phyloP scores from a whole-genome alignment of 64 coral and sea anemone genomes.

The Stylophora pistillata region DNA sequence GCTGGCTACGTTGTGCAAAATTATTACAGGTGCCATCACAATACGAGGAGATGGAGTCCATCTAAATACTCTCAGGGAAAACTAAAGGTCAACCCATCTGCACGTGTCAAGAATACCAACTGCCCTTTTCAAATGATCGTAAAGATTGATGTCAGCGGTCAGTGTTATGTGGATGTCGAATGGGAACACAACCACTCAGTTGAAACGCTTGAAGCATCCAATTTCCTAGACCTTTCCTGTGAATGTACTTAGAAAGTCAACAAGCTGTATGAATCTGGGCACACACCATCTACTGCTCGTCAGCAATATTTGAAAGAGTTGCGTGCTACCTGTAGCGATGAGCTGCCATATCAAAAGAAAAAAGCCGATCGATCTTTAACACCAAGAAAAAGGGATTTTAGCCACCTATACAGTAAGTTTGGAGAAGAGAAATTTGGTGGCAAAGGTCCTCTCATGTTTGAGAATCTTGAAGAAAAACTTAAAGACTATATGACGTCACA shows the following conservation, averaged over 20 bases:
- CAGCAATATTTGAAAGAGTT: no score
- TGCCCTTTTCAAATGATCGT: conserved; percentile 32
- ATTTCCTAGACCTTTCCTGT: conserved; percentile 16
- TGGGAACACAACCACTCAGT: conserved; percentile 29
- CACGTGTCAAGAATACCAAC: background rate
- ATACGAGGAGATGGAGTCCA: conserved; percentile 65
- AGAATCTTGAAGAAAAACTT: conserved; percentile 43
- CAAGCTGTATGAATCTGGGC: conserved; percentile 53
- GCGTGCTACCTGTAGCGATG: conserved; percentile 59
- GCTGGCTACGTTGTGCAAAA: conserved; percentile 55
- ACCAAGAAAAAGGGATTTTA: conserved; percentile 48
- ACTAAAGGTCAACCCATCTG: conserved; percentile 51
- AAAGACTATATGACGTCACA: conserved; percentile 30
- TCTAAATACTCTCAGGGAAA: conserved; percentile 52
- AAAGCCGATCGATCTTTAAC: conserved; percentile 65
- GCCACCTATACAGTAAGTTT: conserved; percentile 51
- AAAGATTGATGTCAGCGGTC: background rate
- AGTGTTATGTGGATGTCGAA: background rate
- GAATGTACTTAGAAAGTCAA: conserved; percentile 1
- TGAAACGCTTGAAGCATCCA: conserved; percentile 20
- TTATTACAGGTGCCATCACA: conserved; percentile 74
- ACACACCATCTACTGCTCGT: conserved; percentile 47
- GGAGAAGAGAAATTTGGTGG: conserved; percentile 41
- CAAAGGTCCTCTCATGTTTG: conserved; percentile 40
- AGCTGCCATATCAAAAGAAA: conserved; percentile 59